phyloP scores from a whole-genome alignment of 2,113 vertebrate genomes.

The Lasiurus cinereus region DNA sequence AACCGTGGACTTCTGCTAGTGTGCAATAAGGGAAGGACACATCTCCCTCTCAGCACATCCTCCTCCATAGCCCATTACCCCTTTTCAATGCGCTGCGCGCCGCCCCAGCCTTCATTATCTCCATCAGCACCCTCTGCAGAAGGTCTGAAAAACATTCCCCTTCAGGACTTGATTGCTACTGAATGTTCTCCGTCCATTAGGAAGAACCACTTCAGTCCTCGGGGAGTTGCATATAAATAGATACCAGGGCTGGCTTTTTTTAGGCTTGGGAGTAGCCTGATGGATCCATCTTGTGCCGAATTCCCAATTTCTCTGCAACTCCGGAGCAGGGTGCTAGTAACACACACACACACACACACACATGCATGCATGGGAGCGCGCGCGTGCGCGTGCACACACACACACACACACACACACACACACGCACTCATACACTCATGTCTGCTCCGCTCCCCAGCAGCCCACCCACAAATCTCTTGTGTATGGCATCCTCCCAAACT shows the following conservation, averaged over 20 bases:
- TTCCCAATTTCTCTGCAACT: background rate
- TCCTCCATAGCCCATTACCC: background rate
- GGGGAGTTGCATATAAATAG: slow-evolving; percentile 74
- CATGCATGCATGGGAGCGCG: no score
- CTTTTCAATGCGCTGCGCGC: background rate
- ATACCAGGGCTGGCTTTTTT: slow-evolving; percentile 4
- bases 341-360: no score
- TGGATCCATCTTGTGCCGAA: background rate
- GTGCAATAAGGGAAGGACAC: slow-evolving; percentile 17
- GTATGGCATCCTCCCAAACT: background rate
- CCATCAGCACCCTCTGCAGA: background rate
- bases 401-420: background rate
- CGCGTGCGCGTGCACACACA: no score
- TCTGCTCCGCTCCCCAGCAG: background rate
- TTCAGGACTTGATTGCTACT: slow-evolving; percentile 55
- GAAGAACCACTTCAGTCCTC: slow-evolving; percentile 74
- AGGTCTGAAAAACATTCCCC: background rate
- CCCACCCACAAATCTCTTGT: background rate
- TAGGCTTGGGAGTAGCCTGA: background rate
- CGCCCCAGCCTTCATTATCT: background rate
- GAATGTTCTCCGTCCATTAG: slow-evolving; percentile 55
- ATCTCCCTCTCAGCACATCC: background rate
- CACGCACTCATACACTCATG: no score
- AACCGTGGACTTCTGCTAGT: slow-evolving; percentile 41
- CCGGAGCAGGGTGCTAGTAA: no score